These are phyloP conservation scores for Sturnus vulgaris DNA, from an alignment of 2,113 vertebrate species.

Conservation along the genomic window DNA sequence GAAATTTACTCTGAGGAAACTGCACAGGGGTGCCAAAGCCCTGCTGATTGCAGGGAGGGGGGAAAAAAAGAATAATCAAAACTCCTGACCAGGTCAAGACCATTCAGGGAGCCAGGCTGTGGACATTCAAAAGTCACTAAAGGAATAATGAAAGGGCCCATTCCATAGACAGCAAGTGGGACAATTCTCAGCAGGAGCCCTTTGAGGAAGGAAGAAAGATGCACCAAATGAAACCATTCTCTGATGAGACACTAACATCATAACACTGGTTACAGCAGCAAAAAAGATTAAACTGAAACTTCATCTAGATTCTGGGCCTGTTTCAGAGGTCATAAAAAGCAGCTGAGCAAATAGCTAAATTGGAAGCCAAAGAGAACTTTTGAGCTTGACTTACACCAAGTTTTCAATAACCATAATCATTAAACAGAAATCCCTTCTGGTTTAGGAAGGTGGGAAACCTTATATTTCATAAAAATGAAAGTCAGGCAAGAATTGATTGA, in stretches of 20 bases:
- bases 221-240: neutral
- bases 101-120: neutral
- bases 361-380: neutral
- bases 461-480: neutral
- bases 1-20: neutral
- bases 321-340: conserved; percentile 2
- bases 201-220: conserved; percentile 15
- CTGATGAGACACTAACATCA: neutral
- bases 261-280: neutral
- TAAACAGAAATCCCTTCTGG: neutral
- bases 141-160: neutral
- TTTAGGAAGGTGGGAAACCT: neutral
- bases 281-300: conserved; percentile 14
- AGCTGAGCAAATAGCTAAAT: neutral
- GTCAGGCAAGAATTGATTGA: neutral
- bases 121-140: neutral
- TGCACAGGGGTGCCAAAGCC: neutral
- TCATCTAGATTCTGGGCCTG: neutral
- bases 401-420: neutral
- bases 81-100: neutral
- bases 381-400: neutral
- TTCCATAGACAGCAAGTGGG: conserved; percentile 11
- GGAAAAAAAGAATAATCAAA: neutral
- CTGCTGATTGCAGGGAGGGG: neutral
- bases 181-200: conserved; percentile 21